Evolutionary conservation across 2,113 vertebrate genomes (phyloP).

Genomic region (Tragelaphus imberbis): DNA sequence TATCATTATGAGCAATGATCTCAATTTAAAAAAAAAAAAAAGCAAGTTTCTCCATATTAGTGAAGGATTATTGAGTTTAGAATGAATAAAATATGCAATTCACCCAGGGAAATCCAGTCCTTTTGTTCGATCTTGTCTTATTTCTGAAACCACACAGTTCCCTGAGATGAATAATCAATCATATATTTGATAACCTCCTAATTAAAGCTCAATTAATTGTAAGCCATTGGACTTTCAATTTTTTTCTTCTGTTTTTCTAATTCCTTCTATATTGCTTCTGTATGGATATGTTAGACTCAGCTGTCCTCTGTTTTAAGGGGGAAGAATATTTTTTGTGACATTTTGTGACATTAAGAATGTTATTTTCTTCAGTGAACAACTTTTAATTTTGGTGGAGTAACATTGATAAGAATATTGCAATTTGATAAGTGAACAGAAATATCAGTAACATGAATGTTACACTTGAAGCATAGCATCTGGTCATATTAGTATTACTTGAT

Average conservation of each 20-base stretch:
- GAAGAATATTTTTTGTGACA: slow-evolving; percentile 23
- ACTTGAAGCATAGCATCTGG: slow-evolving; percentile 66
- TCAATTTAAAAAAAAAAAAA: not conserved
- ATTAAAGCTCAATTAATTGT: slow-evolving; percentile 57
- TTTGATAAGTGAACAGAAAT: not conserved
- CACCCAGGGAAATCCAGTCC: not conserved
- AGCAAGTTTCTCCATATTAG: not conserved
- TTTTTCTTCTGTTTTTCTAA: slow-evolving; percentile 55
- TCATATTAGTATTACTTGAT: slow-evolving; percentile 50
- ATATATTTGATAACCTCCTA: slow-evolving; percentile 40
- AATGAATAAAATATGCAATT: not conserved
- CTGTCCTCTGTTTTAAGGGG: slow-evolving; percentile 43
- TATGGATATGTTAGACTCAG: slow-evolving; percentile 63
- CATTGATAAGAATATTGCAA: slow-evolving; percentile 56
- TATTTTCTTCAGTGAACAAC: slow-evolving; percentile 70
- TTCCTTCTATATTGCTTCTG: slow-evolving; percentile 39
- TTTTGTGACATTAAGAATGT: slow-evolving; percentile 66
- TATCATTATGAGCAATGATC: slow-evolving; percentile 13
- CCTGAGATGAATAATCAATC: slow-evolving; percentile 47
- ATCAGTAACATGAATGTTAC: slow-evolving; percentile 42
- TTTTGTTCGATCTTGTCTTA: slow-evolving; percentile 3
- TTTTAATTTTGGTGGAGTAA: slow-evolving; percentile 65
- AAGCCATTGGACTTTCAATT: slow-evolving; percentile 59
- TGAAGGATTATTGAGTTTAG: not conserved
- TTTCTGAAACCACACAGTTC: slow-evolving; percentile 25